A percentile compares a stretch with the other conserved stretches of the same genome.
Conservation (phyloP, 92 coral and sea anemone genomes). For the Diadumene lineata region DNA sequence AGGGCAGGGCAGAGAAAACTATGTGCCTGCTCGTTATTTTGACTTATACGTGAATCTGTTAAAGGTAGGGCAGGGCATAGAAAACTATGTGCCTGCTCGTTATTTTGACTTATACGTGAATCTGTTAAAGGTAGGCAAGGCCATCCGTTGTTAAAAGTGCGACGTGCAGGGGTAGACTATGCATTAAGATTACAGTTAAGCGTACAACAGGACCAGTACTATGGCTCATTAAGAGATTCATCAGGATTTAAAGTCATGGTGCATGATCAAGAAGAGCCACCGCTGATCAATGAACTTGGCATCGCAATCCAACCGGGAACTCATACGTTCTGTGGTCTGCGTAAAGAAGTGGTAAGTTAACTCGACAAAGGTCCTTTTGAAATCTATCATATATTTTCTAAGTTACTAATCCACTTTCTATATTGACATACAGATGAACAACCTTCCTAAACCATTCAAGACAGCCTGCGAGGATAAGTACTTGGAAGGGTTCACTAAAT, state of each 20-base stretch:
- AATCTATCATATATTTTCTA: too few species aligned
- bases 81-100: not conserved
- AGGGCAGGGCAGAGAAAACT: too few species aligned
- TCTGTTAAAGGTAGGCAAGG: slow-evolving; percentile 57
- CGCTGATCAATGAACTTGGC: slow-evolving; percentile 97
- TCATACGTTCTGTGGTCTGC: slow-evolving; percentile 93
- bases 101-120: not conserved
- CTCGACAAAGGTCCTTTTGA: too few species aligned
- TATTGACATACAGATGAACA: slow-evolving; percentile 65
- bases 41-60: too few species aligned
- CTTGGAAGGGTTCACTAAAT: slow-evolving; percentile 83
- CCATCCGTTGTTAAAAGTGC: slow-evolving; percentile 84
- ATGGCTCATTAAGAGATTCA: slow-evolving; percentile 93
- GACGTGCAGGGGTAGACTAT: slow-evolving; percentile 96
- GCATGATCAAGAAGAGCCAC: slow-evolving; percentile 98
- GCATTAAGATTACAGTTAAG: slow-evolving; percentile 87
- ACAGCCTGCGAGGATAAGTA: slow-evolving; percentile 89
- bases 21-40: too few species aligned
- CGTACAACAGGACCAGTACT: slow-evolving; percentile 97
- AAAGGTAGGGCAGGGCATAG: not conserved
- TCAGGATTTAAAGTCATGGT: slow-evolving; percentile 99
- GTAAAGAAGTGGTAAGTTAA: slow-evolving; percentile 83
- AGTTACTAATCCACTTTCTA: not conserved
- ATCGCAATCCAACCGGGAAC: slow-evolving; percentile 99
- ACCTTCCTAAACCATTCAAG: slow-evolving; percentile 86